Evolutionary conservation across 1,140 invertebrate species (phyloP).

Genomic region (Zaprionus vittiger): DNA sequence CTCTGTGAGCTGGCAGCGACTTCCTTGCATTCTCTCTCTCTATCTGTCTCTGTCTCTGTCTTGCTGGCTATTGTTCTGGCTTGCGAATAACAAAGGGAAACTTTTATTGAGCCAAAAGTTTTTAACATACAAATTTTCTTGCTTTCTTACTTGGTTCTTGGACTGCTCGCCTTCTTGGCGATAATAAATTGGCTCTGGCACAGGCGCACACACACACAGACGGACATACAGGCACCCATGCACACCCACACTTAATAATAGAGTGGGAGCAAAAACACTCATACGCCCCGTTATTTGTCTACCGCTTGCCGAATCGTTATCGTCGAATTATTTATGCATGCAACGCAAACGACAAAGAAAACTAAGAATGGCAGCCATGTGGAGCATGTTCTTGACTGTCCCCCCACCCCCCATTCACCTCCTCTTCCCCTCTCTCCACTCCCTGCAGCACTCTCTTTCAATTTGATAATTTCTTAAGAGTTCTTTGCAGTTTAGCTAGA

Average conservation of each 20-base stretch:
- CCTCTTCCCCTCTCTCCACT: not conserved
- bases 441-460: slow-evolving; percentile 24
- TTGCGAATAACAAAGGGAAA: slow-evolving; percentile 73
- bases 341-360: slow-evolving; percentile 51
- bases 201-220: slow-evolving; percentile 24
- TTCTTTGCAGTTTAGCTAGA: slow-evolving; percentile 30
- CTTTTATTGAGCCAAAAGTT: slow-evolving; percentile 78
- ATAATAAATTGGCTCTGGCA: slow-evolving; percentile 74
- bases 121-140: slow-evolving; percentile 81
- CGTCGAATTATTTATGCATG: slow-evolving; percentile 78
- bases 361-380: slow-evolving; percentile 28
- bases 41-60: not conserved
- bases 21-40: not conserved
- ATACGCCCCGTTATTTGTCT: slow-evolving; percentile 52
- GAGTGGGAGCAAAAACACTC: slow-evolving; percentile 18
- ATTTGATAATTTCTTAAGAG: slow-evolving; percentile 77
- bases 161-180: slow-evolving; percentile 56
- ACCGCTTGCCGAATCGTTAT: slow-evolving; percentile 66
- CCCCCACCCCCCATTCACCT: not conserved
- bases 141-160: slow-evolving; percentile 32
- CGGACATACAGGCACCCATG: not conserved
- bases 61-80: slow-evolving; percentile 67
- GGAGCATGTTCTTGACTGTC: not conserved
- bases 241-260: slow-evolving; percentile 31
- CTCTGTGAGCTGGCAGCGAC: slow-evolving; percentile 10